A percentile compares a stretch with the other conserved stretches of the same genome.
Conservation (phyloP, 1,140 invertebrate species). For the Pogonus chalceus region DNA sequence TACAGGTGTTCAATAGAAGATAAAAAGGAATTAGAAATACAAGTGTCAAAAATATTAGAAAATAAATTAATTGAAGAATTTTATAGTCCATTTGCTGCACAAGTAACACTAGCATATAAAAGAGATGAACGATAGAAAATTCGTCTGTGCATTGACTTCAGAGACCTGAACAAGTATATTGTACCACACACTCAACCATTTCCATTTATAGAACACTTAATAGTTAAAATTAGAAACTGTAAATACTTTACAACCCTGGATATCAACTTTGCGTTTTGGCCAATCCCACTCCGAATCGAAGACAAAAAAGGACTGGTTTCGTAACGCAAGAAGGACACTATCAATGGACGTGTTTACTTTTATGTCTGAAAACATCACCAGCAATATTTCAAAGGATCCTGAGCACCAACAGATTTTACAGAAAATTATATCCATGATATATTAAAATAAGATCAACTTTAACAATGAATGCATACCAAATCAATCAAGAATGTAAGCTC, state of each 20-base stretch:
- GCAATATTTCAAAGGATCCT: constrained; percentile 15
- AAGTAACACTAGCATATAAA: constrained; percentile 30
- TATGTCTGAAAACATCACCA: constrained; percentile 18
- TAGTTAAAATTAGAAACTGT: constrained; percentile 27
- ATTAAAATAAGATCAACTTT: constrained; percentile 22
- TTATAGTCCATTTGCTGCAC: constrained; percentile 30
- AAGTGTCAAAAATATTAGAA: constrained; percentile 26
- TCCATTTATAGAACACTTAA: constrained; percentile 29
- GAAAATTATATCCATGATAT: too few relatives aligned
- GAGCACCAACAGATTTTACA: too few relatives aligned
- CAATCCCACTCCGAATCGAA: constrained; percentile 20
- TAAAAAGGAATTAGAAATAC: constrained; percentile 28
- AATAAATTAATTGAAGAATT: constrained; percentile 31
- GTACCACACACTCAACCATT: constrained; percentile 33
- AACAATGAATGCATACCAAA: constrained; percentile 20
- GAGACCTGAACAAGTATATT: constrained; percentile 31
- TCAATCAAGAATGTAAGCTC: constrained; percentile 16
- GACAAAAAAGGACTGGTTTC: constrained; percentile 32
- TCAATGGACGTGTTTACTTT: constrained; percentile 26
- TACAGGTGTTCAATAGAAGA: constrained; percentile 27
- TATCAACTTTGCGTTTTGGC: constrained; percentile 36
- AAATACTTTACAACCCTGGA: constrained; percentile 30
- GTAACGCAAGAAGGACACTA: constrained; percentile 32
- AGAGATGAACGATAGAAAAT: constrained; percentile 29
- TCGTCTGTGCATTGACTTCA: constrained; percentile 31